Conservation (phyloP, 2,113 vertebrate species). For the Lamprologus ornatipinnis region DNA sequence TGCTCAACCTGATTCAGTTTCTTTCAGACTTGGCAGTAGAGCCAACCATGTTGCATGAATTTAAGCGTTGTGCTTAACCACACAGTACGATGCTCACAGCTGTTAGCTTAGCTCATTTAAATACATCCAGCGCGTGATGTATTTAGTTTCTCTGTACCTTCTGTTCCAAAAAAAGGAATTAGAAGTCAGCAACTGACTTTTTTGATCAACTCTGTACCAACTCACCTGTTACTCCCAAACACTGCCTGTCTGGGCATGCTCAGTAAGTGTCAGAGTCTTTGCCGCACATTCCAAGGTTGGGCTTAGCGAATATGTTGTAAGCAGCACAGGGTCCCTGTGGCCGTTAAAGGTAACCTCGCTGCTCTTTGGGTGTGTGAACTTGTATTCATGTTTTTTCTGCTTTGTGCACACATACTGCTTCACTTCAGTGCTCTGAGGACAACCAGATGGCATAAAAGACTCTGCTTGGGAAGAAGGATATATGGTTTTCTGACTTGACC, state of each 20-base stretch:
- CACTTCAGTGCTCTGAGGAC: slow-evolving; percentile 9
- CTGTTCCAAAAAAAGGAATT: not conserved
- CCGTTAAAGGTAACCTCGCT: not conserved
- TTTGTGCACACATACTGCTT: not conserved
- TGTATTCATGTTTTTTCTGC: not conserved
- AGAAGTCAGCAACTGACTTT: not conserved
- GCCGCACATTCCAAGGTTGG: slow-evolving; percentile 33
- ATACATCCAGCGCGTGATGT: not conserved
- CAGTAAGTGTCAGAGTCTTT: not conserved
- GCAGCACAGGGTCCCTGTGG: not conserved
- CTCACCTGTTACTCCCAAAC: not conserved
- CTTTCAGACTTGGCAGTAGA: not conserved
- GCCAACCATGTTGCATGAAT: not conserved
- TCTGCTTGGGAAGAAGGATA: not conserved
- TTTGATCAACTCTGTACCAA: not conserved
- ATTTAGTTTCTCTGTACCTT: not conserved
- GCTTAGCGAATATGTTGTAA: not conserved
- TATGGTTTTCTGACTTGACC: not conserved
- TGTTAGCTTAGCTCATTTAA: not conserved
- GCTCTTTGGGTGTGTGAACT: not conserved
- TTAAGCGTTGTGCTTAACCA: not conserved
- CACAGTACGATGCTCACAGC: not conserved
- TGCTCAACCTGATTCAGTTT: slow-evolving; percentile 4
- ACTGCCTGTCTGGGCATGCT: slow-evolving; percentile 31
- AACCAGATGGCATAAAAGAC: slow-evolving; percentile 4